Base-by-base conservation (phyloP, 2,888 invertebrate species). In the Balanococcus diminutus region DNA sequence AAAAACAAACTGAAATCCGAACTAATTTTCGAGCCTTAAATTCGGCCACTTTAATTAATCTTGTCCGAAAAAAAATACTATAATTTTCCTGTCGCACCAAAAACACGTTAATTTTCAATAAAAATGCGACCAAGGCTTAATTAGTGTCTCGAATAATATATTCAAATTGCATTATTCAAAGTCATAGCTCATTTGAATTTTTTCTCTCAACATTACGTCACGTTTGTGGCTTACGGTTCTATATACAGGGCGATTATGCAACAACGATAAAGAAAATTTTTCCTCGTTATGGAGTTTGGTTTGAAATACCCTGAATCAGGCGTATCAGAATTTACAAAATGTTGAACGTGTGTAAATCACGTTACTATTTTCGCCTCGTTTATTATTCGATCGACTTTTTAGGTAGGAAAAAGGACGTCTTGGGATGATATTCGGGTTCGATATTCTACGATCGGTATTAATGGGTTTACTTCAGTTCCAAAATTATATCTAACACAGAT, bases 61-160 rank as follows among this genome's bases (percentile, higher is more conserved):
- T 22, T 4, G 22, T 56, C 22, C 19, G 19, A 51, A 51, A 22
- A 56, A 56, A 56, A 56, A 56, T 22, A 22, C n/a, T n/a, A 22
- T 56, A 8, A 22, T 56, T 22, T 31, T 14, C 67, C 16, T n/a
- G 46, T 56, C 19, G 56, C 22, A 1, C 56, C 56, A n/a, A n/a
- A n/a, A 11, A 28, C 67, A 2, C 28, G 67, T 11, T 16, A 28
- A 67, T 67, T 67, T 67, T 67, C 67, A 67, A 67, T 67, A 67
- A 67, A 67, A 67, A 67, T 67, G 16, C 56, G 56, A 56, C 75
- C 31, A 19, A 79, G 19, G 22, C 31, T 79, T 79, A 79, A 79
- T 79, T 79, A 79, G 75, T 36, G 75, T 79, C 36, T n/a, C 31
- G 36, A 79, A 79, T 79, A 79, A 36, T 79, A 79, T 79, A 79